Evolutionary conservation across 1,140 invertebrate genomes (phyloP).

Genomic region (Drosophila trapezifrons): DNA sequence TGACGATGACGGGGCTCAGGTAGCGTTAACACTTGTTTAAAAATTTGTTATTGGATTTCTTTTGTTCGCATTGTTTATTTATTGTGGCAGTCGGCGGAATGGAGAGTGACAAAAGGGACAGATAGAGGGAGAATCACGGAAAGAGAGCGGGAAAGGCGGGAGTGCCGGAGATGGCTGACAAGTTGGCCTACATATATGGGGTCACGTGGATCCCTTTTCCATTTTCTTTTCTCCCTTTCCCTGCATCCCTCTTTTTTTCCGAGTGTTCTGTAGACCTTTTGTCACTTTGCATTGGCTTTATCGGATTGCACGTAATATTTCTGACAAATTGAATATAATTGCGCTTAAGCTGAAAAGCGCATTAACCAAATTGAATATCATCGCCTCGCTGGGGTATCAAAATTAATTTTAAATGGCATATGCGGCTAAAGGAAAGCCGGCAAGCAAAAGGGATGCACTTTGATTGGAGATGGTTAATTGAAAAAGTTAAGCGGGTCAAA

Average conservation of each 20-base stretch:
- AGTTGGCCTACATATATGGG: slow-evolving; percentile 29
- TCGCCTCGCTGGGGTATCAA: slow-evolving; percentile 38
- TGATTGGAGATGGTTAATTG: slow-evolving; percentile 38
- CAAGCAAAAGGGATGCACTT: slow-evolving; percentile 1
- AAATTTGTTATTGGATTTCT: slow-evolving; percentile 79
- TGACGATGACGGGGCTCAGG: slow-evolving; percentile 71
- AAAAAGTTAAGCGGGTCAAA: slow-evolving; percentile 33
- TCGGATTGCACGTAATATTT: slow-evolving; percentile 76
- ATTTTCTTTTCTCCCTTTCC: background rate
- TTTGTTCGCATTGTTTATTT: slow-evolving; percentile 70
- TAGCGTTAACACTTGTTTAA: slow-evolving; percentile 81
- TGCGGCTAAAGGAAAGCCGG: slow-evolving; percentile 24
- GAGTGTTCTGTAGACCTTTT: slow-evolving; percentile 37
- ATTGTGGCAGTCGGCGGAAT: slow-evolving; percentile 39
- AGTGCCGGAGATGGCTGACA: slow-evolving; percentile 20
- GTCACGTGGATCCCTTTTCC: slow-evolving; percentile 23
- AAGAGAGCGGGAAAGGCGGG: background rate
- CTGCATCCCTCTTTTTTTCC: background rate
- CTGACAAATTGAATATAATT: slow-evolving; percentile 81
- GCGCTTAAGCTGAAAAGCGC: slow-evolving; percentile 79
- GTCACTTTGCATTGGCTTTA: slow-evolving; percentile 75
- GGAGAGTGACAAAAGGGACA: slow-evolving; percentile 29
- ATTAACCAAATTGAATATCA: slow-evolving; percentile 79
- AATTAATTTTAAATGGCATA: slow-evolving; percentile 65
- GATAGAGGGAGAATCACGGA: background rate